phyloP scores from a whole-genome alignment of 2,888 invertebrate genomes.

The Tuberolachnus salignus region DNA sequence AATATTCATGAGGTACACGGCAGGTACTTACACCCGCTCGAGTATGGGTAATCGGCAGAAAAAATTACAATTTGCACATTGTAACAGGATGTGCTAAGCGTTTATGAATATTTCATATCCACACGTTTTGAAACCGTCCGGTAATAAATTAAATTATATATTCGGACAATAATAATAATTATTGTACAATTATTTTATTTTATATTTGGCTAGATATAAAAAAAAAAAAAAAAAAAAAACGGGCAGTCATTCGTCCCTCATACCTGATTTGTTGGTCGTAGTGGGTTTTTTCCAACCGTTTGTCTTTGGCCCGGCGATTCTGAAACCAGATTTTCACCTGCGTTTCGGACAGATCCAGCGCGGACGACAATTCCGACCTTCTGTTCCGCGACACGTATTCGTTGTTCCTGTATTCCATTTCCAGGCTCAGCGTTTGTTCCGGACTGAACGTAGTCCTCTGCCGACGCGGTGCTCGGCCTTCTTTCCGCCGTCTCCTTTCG shows the following conservation, averaged over 20 bases:
- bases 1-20: not conserved
- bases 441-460: constrained; percentile 94
- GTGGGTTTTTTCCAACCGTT: constrained; percentile 93
- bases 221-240: no score
- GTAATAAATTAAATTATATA: not conserved
- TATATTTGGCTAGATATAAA: no score
- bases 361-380: constrained; percentile 78
- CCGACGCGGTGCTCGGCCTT: constrained; percentile 78
- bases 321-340: constrained; percentile 93
- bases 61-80: no score
- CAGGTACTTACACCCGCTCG: no score
- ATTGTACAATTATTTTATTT: not conserved
- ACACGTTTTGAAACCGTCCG: not conserved
- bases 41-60: no score
- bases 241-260: constrained; percentile 41
- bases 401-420: constrained; percentile 87
- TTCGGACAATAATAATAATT: not conserved
- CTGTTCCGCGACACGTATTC: constrained; percentile 91
- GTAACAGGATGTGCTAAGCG: no score
- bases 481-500: constrained; percentile 82
- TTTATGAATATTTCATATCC: not conserved
- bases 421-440: constrained; percentile 87
- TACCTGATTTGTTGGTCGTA: constrained; percentile 94
- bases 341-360: constrained; percentile 71
- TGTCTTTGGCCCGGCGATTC: constrained; percentile 93